Evolutionary conservation across 2,113 vertebrate species (phyloP).

Genomic region (Redunca redunca): DNA sequence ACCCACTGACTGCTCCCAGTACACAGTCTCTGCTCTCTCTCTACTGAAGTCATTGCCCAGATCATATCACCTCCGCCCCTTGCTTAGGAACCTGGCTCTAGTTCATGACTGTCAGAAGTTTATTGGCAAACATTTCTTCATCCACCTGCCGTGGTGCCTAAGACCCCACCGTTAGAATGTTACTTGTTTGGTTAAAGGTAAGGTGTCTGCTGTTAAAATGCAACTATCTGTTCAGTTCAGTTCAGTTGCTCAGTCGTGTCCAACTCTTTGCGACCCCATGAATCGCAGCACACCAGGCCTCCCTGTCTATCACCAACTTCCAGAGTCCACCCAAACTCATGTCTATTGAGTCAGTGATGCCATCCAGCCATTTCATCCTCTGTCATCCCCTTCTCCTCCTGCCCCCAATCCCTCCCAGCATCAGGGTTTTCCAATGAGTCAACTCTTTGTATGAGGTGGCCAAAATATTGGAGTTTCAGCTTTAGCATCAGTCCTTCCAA

Average conservation of each 20-base stretch:
- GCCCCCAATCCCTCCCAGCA: too few relatives aligned
- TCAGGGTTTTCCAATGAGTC: too few relatives aligned
- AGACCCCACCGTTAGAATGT: background rate
- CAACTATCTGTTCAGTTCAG: background rate
- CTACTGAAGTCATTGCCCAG: background rate
- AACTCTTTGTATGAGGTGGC: too few relatives aligned
- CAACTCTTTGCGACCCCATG: fast-evolving
- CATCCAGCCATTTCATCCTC: too few relatives aligned
- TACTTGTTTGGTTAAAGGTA: background rate
- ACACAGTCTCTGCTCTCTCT: background rate
- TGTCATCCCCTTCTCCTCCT: too few relatives aligned
- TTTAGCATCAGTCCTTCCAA: too few relatives aligned
- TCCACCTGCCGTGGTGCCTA: background rate
- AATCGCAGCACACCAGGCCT: fast-evolving
- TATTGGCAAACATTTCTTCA: background rate
- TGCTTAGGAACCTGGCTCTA: background rate
- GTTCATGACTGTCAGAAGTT: background rate
- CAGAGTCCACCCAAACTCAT: too few relatives aligned
- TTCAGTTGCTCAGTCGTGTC: too few relatives aligned
- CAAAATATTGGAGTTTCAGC: too few relatives aligned
- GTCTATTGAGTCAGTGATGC: too few relatives aligned
- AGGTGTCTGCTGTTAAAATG: background rate
- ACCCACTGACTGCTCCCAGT: background rate
- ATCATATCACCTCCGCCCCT: background rate
- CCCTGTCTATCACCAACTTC: too few relatives aligned